Percentiles rank a stretch among this genome's conserved stretches.
Evolutionary conservation across 2,113 vertebrate species (phyloP).

Genomic region (Calyptomena viridis): DNA sequence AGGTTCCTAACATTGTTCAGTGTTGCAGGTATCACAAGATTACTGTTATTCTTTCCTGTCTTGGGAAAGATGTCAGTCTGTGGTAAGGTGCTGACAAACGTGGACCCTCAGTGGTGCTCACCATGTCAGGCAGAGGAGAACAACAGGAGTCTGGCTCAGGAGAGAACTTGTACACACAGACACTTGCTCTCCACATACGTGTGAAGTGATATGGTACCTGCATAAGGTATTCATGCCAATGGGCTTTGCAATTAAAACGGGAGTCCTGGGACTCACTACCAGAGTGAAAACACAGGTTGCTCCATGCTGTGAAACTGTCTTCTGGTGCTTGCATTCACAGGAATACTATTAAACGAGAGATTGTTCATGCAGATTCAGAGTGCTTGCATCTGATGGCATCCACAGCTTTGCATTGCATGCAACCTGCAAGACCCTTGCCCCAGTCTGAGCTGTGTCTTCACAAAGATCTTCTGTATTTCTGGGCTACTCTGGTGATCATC

Average conservation of each 20-base stretch:
- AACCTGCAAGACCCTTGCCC: not conserved
- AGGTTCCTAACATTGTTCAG: not conserved
- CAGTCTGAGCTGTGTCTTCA: not conserved
- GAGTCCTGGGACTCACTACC: not conserved
- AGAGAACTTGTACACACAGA: not conserved
- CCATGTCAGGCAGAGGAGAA: not conserved
- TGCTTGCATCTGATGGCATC: not conserved
- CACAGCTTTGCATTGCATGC: not conserved
- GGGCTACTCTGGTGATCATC: slow-evolving; percentile 61
- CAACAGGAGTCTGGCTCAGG: not conserved
- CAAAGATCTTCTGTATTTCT: slow-evolving; percentile 44
- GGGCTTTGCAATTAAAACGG: not conserved
- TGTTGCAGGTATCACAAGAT: not conserved
- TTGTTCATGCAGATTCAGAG: not conserved
- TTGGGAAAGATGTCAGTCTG: not conserved
- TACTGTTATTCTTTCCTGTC: not conserved
- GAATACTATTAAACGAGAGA: not conserved
- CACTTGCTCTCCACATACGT: not conserved
- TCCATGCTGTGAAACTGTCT: not conserved
- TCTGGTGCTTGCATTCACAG: not conserved
- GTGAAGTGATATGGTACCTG: not conserved
- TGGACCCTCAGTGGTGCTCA: not conserved
- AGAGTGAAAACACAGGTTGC: not conserved
- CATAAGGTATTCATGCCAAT: not conserved
- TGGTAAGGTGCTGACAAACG: not conserved